Conservation (phyloP, 2,113 vertebrate species). For the Oreochromis aureus region DNA sequence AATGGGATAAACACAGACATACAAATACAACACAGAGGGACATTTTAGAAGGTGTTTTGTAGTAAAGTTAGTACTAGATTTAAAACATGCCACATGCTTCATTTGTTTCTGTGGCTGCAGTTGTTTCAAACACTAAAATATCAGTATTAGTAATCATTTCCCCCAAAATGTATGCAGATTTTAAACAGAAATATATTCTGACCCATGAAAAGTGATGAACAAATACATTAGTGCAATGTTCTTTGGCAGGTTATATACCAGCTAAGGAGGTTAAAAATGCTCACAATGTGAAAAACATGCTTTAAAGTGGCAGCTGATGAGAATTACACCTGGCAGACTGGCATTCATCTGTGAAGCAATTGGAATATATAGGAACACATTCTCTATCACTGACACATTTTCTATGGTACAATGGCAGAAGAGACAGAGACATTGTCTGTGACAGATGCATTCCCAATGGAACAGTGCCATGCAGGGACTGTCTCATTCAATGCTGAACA, state of each 20-base stretch:
- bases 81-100: conserved; percentile 19
- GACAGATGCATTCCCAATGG: conserved; percentile 57
- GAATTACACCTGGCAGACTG: conserved; percentile 27
- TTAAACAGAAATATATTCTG: conserved; percentile 24
- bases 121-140: background rate
- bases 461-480: conserved; percentile 32
- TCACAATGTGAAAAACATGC: background rate
- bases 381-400: conserved; percentile 44
- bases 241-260: background rate
- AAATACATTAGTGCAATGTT: background rate
- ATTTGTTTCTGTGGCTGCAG: background rate
- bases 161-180: background rate
- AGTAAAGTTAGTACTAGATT: background rate
- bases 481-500: conserved; percentile 55
- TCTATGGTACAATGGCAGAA: conserved; percentile 30
- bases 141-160: conserved; percentile 28
- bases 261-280: background rate
- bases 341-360: conserved; percentile 30
- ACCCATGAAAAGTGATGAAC: background rate
- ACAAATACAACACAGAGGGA: conserved; percentile 49
- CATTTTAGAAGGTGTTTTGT: conserved; percentile 17
- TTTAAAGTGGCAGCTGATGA: background rate
- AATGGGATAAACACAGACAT: conserved; percentile 47
- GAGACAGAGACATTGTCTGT: conserved; percentile 48
- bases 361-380: conserved; percentile 27